Base-by-base conservation (phyloP, 2,113 vertebrate genomes). In the Rhinichthys klamathensis region DNA sequence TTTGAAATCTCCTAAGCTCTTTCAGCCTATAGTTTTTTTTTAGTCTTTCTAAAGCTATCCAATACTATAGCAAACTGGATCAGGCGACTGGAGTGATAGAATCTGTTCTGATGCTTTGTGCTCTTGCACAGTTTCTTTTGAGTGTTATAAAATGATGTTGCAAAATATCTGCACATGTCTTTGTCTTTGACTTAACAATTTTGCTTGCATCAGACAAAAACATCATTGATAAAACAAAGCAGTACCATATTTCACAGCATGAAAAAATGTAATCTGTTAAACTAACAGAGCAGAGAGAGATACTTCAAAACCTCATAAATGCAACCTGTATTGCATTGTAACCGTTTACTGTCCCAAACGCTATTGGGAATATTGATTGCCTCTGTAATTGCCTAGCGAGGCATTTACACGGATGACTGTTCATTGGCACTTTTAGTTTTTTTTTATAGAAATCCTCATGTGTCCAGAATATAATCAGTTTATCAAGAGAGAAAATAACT, bases 351-450 rank as follows among this genome's bases (percentile, higher is more conserved):
- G 69, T 91, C 86, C 87, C 85, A 87, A 82, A 90, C 90, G 90
- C 86, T 89, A 88, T 91, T 90, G 87, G 56, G 86, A 84, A 92
- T 92, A 93, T 93, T 93, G 93, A 94, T 93, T 90, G 89, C 46
- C 88, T 92, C 89, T 90, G 85, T 91, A 91, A 94, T 91, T 90
- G 90, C 88, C 87, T 88, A 60, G 82, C 90, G 82, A 89, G 76
- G 54, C 78, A 77, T 87, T 84, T 79, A 75, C 85, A 86, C 82
- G 82, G 85, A 84, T 81, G 85, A 85, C 76, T 67, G 85, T 76
- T 84, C 86, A 75, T 84, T 74, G 77, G 25, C 18, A 54, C 77
- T 63, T 75, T 83, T 8, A 56, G 58, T 78, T 46, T 73, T 41
- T 73, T 77, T 61, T 78, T 63, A 84, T 46, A 81, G 84, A 84